phyloP scores from a whole-genome alignment of 2,888 invertebrate species.

The Axea sp. region DNA sequence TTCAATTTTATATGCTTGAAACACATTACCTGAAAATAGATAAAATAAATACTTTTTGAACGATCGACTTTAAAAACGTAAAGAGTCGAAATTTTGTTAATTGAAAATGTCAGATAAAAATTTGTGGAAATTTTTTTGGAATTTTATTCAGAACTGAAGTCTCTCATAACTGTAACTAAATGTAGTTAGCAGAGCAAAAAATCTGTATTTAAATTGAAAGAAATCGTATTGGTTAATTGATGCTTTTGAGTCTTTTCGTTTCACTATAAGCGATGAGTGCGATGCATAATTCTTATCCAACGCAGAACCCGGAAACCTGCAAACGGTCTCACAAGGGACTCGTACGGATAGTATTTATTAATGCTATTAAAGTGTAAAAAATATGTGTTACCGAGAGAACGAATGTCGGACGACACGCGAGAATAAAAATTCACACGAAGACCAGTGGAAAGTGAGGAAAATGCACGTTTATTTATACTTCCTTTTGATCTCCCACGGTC shows the following conservation, averaged over 20 bases:
- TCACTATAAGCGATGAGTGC: slow-evolving; percentile 3
- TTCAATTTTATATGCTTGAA: too few species aligned
- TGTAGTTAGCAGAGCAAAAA: too few species aligned
- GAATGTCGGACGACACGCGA: slow-evolving; percentile 8
- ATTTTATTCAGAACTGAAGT: too few species aligned
- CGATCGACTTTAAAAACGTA: too few species aligned
- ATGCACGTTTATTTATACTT: slow-evolving; percentile 10
- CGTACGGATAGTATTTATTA: slow-evolving; percentile 15
- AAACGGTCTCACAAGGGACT: slow-evolving; percentile 11
- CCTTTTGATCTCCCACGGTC: slow-evolving; percentile 1
- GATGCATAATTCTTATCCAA: slow-evolving; percentile 20
- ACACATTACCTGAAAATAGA: too few species aligned
- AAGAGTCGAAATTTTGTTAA: too few species aligned
- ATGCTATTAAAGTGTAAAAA: slow-evolving; percentile 21
- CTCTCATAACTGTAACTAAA: too few species aligned
- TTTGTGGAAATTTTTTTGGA: too few species aligned
- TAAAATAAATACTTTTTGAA: too few species aligned
- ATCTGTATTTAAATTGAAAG: slow-evolving; percentile 1
- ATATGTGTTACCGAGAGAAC: background rate
- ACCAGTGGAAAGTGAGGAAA: background rate
- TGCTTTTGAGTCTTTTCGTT: background rate
- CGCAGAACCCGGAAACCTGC: background rate
- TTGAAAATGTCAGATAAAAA: too few species aligned
- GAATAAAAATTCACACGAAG: slow-evolving; percentile 11
- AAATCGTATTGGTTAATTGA: background rate